Evolutionary conservation across 2,797 vertebrate species (phyloP).

Genomic region (Aldrovandia affinis): DNA sequence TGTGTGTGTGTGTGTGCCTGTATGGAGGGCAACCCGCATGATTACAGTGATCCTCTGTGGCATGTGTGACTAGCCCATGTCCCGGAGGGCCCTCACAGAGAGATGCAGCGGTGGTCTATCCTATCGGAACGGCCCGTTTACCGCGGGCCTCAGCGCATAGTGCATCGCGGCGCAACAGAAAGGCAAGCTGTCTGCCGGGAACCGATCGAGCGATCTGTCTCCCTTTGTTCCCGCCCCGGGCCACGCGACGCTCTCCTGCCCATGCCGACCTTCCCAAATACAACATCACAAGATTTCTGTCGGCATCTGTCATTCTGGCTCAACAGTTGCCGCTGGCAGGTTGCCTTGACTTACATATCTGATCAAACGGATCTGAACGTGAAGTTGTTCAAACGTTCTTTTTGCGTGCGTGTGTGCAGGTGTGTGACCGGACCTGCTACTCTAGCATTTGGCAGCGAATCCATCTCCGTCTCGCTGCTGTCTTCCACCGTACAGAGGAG

Average conservation of each 20-base stretch:
- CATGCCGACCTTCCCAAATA: background rate
- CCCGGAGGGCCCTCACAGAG: background rate
- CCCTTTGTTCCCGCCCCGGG: background rate
- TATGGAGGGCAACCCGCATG: background rate
- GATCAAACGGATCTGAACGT: conserved; percentile 43
- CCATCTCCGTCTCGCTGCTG: background rate
- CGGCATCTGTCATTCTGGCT: background rate
- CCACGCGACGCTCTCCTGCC: background rate
- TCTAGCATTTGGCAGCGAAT: conserved; percentile 38
- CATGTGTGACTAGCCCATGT: background rate
- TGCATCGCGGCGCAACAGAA: background rate
- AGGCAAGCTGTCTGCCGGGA: background rate
- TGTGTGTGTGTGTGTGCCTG: background rate
- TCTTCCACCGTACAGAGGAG: background rate
- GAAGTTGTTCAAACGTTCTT: background rate
- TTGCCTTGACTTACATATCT: conserved; percentile 53
- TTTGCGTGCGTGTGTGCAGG: background rate
- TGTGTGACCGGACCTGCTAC: conserved; percentile 31
- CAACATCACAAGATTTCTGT: background rate
- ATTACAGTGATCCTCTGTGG: background rate
- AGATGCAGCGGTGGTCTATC: no score
- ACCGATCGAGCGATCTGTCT: conserved; percentile 12
- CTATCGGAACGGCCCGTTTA: background rate
- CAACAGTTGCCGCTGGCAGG: conserved; percentile 49
- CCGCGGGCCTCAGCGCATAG: background rate